phyloP scores from a whole-genome alignment of 1,140 invertebrate species.

The Bathynomus jamesi region DNA sequence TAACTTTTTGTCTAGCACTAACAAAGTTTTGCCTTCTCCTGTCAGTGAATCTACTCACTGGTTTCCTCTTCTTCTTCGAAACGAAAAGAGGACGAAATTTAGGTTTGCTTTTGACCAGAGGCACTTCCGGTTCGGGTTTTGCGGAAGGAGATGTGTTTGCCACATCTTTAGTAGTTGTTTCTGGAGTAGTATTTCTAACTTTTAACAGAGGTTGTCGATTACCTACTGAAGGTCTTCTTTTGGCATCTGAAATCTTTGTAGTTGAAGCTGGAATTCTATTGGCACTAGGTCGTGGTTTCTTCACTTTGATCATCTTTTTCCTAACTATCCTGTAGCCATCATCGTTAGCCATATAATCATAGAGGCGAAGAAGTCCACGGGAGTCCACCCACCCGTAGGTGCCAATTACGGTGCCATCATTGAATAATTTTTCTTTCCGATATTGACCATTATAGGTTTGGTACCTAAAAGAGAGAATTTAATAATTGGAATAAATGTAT shows the following conservation, averaged over 20 bases:
- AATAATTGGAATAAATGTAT: not conserved
- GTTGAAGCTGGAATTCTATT: slow-evolving; percentile 52
- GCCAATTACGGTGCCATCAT: slow-evolving; percentile 33
- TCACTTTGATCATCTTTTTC: slow-evolving; percentile 19
- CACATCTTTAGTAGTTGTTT: not conserved
- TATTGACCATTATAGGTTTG: slow-evolving; percentile 82
- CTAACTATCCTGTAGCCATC: slow-evolving; percentile 40
- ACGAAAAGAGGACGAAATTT: too few relatives aligned
- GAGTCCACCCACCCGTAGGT: slow-evolving; percentile 68
- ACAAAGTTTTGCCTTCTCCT: too few relatives aligned
- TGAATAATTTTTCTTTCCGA: slow-evolving; percentile 69
- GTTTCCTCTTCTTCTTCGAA: too few relatives aligned
- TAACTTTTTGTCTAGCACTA: too few relatives aligned
- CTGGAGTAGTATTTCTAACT: not conserved
- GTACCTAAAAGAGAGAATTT: slow-evolving; percentile 48
- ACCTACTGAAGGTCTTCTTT: too few relatives aligned
- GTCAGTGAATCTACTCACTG: too few relatives aligned
- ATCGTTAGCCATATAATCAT: slow-evolving; percentile 76
- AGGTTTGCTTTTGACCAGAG: too few relatives aligned
- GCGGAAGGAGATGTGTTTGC: too few relatives aligned
- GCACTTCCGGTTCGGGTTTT: too few relatives aligned
- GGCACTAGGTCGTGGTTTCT: slow-evolving; percentile 39
- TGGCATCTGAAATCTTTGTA: too few relatives aligned
- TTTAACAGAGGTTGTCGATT: not conserved
- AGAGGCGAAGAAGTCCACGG: slow-evolving; percentile 64